Percentiles rank a stretch among this genome's conserved stretches.
Evolutionary conservation across 2,888 invertebrate species (phyloP).

Genomic region (Erynnis tages): DNA sequence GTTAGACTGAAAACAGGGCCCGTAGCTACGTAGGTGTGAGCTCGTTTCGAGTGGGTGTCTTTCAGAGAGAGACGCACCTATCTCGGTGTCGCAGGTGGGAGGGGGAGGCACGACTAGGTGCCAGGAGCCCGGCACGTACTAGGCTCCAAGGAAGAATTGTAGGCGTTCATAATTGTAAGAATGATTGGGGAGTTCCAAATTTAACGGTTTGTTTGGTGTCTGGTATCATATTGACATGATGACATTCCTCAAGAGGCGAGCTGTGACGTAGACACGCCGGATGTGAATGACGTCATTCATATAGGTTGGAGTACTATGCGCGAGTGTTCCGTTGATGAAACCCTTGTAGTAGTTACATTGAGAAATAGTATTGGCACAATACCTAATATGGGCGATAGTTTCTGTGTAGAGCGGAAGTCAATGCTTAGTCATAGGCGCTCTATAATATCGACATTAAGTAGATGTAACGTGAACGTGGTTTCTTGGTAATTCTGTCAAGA

Average conservation of each 20-base stretch:
- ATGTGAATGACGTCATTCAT: constrained; percentile 22
- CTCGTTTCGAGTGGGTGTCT: constrained; percentile 61
- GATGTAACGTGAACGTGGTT: too few species aligned
- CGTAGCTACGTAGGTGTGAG: constrained; percentile 48
- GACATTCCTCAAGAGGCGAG: neutral
- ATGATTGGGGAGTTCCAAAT: constrained; percentile 65
- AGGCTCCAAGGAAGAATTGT: constrained; percentile 62
- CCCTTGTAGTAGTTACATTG: constrained; percentile 13
- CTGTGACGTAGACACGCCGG: neutral
- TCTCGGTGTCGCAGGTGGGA: constrained; percentile 31
- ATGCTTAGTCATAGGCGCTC: neutral
- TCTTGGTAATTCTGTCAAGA: too few species aligned
- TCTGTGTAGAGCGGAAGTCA: neutral
- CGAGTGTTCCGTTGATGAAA: constrained; percentile 7
- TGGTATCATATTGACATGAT: constrained; percentile 1
- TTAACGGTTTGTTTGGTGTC: constrained; percentile 41
- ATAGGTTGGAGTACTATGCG: constrained; percentile 4
- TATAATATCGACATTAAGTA: too few species aligned
- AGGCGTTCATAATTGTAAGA: constrained; percentile 68
- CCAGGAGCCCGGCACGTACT: constrained; percentile 54
- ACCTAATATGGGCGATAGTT: neutral
- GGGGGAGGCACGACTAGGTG: constrained; percentile 40
- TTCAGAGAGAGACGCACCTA: constrained; percentile 46
- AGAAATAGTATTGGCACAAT: neutral
- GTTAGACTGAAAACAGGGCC: constrained; percentile 67